Conservation (phyloP, 2,113 vertebrate genomes). For the Pandion haliaetus region DNA sequence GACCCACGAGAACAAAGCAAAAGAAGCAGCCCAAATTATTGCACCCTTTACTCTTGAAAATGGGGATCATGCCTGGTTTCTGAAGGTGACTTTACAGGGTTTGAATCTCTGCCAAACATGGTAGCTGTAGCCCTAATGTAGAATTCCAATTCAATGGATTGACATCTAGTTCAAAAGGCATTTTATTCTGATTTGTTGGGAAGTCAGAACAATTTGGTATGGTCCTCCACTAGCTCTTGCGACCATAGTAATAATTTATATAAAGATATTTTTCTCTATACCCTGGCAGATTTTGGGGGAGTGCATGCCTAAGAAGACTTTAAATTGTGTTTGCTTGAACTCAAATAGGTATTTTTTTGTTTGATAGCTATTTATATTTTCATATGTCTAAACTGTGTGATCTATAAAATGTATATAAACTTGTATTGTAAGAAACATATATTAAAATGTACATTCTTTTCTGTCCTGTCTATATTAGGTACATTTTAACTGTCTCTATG, state of each 20-base stretch:
- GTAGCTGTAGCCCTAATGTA: neutral
- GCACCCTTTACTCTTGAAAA: neutral
- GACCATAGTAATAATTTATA: neutral
- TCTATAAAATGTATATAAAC: neutral
- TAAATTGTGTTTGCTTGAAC: constrained; percentile 25
- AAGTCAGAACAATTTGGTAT: neutral
- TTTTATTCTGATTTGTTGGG: neutral
- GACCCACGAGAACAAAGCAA: neutral
- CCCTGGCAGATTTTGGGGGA: neutral
- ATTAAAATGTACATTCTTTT: neutral
- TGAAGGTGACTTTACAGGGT: neutral
- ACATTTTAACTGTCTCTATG: neutral
- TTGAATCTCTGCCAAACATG: neutral
- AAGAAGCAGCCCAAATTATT: neutral
- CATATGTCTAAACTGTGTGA: neutral
- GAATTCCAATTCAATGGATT: neutral
- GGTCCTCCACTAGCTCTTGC: neutral
- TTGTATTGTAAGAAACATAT: neutral
- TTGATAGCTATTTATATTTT: constrained; percentile 3
- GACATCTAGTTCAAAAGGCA: neutral
- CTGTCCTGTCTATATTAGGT: neutral
- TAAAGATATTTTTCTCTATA: neutral
- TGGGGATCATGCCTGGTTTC: neutral
- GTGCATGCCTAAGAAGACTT: neutral
- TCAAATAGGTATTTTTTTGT: neutral